Base-by-base conservation (phyloP, 2,888 invertebrate species). In the Ceratothoa steindachneri region DNA sequence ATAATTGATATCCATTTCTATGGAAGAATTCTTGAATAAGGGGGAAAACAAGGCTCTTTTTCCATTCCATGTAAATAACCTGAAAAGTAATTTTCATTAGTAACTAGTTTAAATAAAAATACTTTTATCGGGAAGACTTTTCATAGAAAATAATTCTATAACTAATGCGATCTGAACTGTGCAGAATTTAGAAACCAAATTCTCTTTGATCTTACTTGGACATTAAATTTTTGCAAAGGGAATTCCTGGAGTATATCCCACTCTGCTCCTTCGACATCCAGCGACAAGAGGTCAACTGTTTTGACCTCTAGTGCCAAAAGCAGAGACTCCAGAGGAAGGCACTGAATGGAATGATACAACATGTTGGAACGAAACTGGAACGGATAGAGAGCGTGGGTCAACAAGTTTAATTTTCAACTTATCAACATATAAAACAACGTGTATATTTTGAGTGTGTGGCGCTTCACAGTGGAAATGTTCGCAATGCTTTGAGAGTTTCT, bases 251-350 rank as follows among this genome's bases (percentile, higher is more conserved):
- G 81, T 15, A 87, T 85, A 7, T 85, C 84, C 22, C 86, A 82
- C 81, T 87, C 87, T 64, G 83, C 83, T 1, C 87, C 87, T 81
- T 87, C 87, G 7, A 87, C 84, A 80, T 87, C 87, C 27, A 87
- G 83, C 80, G 86, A 86, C 75, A 87, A 86, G 81, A 87, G 87
- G 81, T 87, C 86, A 2, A 87, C 82, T 0, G 82, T 82, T 9
- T 84, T 84, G 24, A 83, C 80, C 73, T 85, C 85, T n/a, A 87
- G 81, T 0, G 87, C 86, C 5, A 84, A 80, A 75, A 87, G 82
- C 71, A 86, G 85, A 5, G 86, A 84, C 68, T 84, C 84, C 2
- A 87, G 81, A 0, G 87, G 87, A 80, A 87, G 85, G 81, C 87
- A 87, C 80, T 87, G 87, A 0, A 86, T 86, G 41, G 82, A 82